Evolutionary conservation across 1,140 invertebrate species (phyloP), one percentile per base, ranked within the genome.

Genomic region (Trichoplusia ni): DNA sequence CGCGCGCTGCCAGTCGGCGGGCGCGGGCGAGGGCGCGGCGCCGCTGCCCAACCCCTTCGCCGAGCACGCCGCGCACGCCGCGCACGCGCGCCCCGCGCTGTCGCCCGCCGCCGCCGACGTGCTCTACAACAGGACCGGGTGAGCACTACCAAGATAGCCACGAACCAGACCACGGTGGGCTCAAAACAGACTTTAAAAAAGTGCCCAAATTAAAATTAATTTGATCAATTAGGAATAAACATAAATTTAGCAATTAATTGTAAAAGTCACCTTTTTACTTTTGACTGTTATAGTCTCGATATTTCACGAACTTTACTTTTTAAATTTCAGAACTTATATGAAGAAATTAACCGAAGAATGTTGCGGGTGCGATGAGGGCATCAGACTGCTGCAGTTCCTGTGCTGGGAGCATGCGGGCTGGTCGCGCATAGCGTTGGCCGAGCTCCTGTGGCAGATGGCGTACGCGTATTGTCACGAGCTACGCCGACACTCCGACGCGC

Each of bases 401-500:
- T 97, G 96, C 74, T 99, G 98, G 98, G 98, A 99, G 87, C 98
- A 99, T 92, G 96, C 97, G 11, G 94, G 96, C 64, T 97, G 99
- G 84, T 98, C 97, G 7, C 94, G 96, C 42, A 93, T 94, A 9
- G 96, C 98, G 19, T 92, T 99, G 4, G 95, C 94, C 35, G 98
- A 99, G 91, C 89, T 99, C 16, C 90, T 99, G 11, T 98, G 97
- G 96, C 96, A 97, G 79, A 96, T 99, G 80, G 96, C 97, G 0
- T 99, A 97, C 84, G 96, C 97, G 1, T 99, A 98, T 89, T 97
- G 97, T 29, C 97, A 99, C 83, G 98, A 99, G 82, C 91, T 99
- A 67, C 93, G 97, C 47, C 96, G 98, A 68, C 97, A 98, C 84
- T 94, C 98, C 5, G 98, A 99, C 80, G 92, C 99, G 11, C 90